Conservation (phyloP, 1,140 invertebrate species). For the Intoshia linei region DNA sequence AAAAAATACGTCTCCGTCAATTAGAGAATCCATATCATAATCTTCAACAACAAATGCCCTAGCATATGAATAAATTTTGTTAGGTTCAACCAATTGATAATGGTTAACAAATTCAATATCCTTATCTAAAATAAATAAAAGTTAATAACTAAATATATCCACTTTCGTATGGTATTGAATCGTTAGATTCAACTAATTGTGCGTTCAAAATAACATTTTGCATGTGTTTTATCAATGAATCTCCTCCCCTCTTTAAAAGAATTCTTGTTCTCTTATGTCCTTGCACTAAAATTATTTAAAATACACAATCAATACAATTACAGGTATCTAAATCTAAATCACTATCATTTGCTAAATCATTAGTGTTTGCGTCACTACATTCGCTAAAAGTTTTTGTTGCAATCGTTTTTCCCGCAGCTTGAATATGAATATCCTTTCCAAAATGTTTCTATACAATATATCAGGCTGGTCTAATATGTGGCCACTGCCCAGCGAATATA, state of each 20-base stretch:
- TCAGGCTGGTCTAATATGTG: too few relatives aligned
- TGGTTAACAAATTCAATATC: constrained; percentile 17
- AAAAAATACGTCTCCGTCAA: constrained; percentile 10
- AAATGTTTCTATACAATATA: constrained; percentile 12
- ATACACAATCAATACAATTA: constrained; percentile 8
- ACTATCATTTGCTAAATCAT: constrained; percentile 17
- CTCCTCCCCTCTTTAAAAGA: constrained; percentile 15
- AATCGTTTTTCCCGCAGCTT: constrained; percentile 11
- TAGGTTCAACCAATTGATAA: constrained; percentile 16
- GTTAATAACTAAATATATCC: neutral
- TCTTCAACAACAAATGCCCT: constrained; percentile 19
- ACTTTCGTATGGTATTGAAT: constrained; percentile 13
- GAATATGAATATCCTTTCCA: constrained; percentile 13
- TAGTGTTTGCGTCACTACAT: constrained; percentile 15
- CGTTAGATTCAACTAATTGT: constrained; percentile 9
- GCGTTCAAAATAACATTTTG: constrained; percentile 14
- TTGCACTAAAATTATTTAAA: constrained; percentile 9
- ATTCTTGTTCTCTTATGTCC: constrained; percentile 15
- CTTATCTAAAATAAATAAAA: constrained; percentile 8
- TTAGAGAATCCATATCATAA: constrained; percentile 15
- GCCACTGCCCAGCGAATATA: too few relatives aligned
- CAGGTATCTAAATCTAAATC: constrained; percentile 16
- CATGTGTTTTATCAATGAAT: constrained; percentile 14
- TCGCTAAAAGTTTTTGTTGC: constrained; percentile 13
- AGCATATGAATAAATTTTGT: constrained; percentile 15